Evolutionary conservation across 2,888 invertebrate genomes (phyloP).

Genomic region (Zele albiditarsus): DNA sequence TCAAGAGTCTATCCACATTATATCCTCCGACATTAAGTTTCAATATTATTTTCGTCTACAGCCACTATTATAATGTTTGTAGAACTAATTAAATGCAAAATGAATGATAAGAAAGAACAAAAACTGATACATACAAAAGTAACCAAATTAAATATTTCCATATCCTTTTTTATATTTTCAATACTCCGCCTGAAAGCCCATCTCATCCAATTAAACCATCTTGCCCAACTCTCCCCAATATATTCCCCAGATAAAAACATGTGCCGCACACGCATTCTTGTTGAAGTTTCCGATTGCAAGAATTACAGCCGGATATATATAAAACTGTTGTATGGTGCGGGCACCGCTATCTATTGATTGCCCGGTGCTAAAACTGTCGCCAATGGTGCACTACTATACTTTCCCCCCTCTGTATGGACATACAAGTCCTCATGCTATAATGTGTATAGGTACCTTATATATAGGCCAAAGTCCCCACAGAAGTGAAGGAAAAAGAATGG

Average conservation of each 20-base stretch:
- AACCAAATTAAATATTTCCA: too few relatives aligned
- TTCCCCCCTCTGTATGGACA: neutral
- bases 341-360: constrained; percentile 59
- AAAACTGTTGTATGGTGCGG: constrained; percentile 8
- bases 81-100: too few relatives aligned
- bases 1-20: too few relatives aligned
- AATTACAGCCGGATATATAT: neutral
- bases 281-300: neutral
- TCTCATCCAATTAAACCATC: too few relatives aligned
- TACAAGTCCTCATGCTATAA: neutral
- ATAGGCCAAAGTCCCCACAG: constrained; percentile 36
- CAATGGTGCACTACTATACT: constrained; percentile 44
- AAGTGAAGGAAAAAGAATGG: constrained; percentile 24
- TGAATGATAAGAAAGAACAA: too few relatives aligned
- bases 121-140: too few relatives aligned
- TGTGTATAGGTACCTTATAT: constrained; percentile 28
- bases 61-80: too few relatives aligned
- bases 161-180: too few relatives aligned
- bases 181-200: too few relatives aligned
- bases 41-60: too few relatives aligned
- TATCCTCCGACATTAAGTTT: too few relatives aligned
- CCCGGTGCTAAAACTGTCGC: constrained; percentile 59
- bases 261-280: neutral
- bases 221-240: too few relatives aligned
- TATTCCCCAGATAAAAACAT: neutral